These are phyloP conservation scores for Nymphicus hollandicus DNA, from an alignment of 2,113 vertebrate genomes.

Conservation along the genomic window DNA sequence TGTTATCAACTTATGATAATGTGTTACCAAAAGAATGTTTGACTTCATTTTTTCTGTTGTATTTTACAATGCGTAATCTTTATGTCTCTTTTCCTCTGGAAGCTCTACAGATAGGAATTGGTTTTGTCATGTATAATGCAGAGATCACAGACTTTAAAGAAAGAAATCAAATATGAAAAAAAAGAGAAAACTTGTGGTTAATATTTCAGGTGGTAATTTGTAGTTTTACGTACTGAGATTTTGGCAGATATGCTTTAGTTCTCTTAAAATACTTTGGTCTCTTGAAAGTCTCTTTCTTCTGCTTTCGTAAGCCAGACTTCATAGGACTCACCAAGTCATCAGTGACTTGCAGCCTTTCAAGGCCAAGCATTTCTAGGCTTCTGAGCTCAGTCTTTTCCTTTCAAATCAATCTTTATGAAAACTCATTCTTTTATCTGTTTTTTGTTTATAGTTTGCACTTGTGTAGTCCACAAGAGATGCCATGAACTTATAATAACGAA, in stretches of 20 bases:
- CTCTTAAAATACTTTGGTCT: background rate
- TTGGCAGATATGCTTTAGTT: background rate
- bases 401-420: background rate
- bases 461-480: slow-evolving; percentile 97
- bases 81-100: background rate
- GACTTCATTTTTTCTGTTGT: background rate
- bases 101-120: background rate
- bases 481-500: slow-evolving; percentile 99
- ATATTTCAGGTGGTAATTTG: background rate
- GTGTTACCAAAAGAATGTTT: background rate
- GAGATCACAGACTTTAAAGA: background rate
- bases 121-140: background rate
- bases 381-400: background rate
- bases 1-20: background rate
- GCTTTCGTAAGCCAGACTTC: background rate
- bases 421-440: background rate
- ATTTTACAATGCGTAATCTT: background rate
- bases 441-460: slow-evolving; percentile 90
- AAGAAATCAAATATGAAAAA: background rate
- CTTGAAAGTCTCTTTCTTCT: background rate
- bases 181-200: fast-evolving
- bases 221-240: background rate
- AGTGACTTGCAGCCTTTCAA: background rate
- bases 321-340: background rate
- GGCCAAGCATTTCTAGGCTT: background rate